A percentile compares a stretch with the other conserved stretches of the same genome.
These are phyloP conservation scores for Leptonema lineaticorne DNA, from an alignment of 1,140 invertebrate species.

Conservation along the genomic window DNA sequence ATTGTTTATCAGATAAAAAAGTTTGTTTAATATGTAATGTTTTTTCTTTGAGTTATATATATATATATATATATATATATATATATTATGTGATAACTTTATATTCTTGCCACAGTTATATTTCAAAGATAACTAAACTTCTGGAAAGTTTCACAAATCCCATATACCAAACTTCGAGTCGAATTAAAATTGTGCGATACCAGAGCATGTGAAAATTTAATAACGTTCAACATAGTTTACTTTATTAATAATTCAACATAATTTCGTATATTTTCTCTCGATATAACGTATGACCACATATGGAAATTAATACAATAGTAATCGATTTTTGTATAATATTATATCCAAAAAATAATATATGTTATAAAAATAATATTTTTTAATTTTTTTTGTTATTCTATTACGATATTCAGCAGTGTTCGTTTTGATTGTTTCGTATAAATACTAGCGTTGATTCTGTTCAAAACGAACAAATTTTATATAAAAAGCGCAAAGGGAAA, in stretches of 20 bases:
- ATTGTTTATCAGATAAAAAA: too few relatives aligned
- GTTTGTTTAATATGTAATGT: background rate
- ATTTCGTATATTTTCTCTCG: too few relatives aligned
- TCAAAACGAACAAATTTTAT: conserved; percentile 5
- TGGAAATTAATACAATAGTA: background rate
- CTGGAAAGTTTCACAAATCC: background rate
- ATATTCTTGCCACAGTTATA: background rate
- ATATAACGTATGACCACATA: background rate
- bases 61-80: background rate
- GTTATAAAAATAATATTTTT: background rate
- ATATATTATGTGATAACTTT: background rate
- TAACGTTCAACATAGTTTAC: background rate
- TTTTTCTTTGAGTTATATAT: background rate
- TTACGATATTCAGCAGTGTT: background rate
- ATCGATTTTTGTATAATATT: background rate
- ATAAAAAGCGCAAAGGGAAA: conserved; percentile 7
- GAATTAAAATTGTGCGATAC: background rate
- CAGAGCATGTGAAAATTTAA: background rate
- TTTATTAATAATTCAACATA: background rate
- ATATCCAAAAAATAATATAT: background rate
- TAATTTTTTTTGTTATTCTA: background rate
- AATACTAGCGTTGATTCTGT: background rate
- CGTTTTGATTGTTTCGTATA: background rate
- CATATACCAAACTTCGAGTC: background rate
- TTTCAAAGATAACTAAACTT: background rate